phyloP scores from a whole-genome alignment of 2,888 invertebrate genomes.

The Drosophila eohydei region DNA sequence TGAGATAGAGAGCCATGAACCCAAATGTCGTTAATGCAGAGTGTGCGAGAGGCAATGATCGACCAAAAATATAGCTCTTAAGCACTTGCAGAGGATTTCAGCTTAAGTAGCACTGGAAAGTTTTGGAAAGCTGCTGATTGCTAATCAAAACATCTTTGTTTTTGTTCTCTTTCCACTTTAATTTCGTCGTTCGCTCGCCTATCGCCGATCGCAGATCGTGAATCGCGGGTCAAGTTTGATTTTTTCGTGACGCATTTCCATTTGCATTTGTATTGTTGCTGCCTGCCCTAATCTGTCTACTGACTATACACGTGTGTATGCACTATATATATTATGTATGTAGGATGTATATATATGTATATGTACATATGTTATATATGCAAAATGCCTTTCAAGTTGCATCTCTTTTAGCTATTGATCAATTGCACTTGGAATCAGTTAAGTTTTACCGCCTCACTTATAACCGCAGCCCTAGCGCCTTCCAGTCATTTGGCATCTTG shows the following conservation, averaged over 20 bases:
- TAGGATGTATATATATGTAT: not conserved
- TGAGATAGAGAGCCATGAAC: too few species aligned
- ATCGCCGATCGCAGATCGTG: slow-evolving; percentile 15
- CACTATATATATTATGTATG: not conserved
- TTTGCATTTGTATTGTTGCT: not conserved
- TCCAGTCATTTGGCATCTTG: slow-evolving; percentile 27
- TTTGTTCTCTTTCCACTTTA: not conserved
- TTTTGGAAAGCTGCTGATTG: slow-evolving; percentile 18
- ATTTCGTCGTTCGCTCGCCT: slow-evolving; percentile 2
- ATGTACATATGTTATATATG: not conserved
- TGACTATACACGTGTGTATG: not conserved
- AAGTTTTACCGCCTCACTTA: not conserved
- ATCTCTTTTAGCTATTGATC: slow-evolving; percentile 16
- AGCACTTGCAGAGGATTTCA: not conserved
- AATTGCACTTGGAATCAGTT: slow-evolving; percentile 62
- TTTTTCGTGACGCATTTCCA: slow-evolving; percentile 47
- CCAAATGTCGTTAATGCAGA: too few species aligned
- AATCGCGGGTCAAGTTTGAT: slow-evolving; percentile 42
- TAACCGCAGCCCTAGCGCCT: not conserved
- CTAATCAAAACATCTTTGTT: slow-evolving; percentile 6
- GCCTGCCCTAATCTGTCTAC: slow-evolving; percentile 22
- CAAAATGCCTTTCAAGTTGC: slow-evolving; percentile 14
- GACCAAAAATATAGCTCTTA: not conserved
- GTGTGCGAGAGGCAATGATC: too few species aligned
- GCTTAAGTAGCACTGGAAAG: slow-evolving; percentile 5